Evolutionary conservation across 2,797 vertebrate species (phyloP).

Genomic region (Muraenolepis orangiensis): DNA sequence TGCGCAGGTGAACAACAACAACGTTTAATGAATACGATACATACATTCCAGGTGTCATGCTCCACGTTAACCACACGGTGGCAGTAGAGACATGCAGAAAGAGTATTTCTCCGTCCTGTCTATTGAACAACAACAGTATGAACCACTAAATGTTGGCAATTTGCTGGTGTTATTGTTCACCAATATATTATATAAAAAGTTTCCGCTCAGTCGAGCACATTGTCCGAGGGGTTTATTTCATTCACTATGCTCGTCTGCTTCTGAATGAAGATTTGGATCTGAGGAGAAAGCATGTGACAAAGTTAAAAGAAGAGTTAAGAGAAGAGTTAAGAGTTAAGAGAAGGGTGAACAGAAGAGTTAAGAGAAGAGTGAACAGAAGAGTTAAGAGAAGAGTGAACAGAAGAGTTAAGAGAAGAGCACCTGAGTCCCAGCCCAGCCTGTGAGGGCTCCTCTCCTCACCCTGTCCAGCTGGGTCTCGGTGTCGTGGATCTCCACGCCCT

Average conservation of each 20-base stretch:
- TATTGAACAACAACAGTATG: not conserved
- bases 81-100: slow-evolving; percentile 29
- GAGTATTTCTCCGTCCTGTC: not conserved
- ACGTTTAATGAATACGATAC: not conserved
- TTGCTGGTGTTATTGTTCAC: not conserved
- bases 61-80: slow-evolving; percentile 38
- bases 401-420: not conserved
- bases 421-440: not conserved
- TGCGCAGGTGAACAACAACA: not conserved
- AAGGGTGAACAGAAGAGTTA: too few relatives aligned
- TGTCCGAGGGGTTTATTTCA: slow-evolving; percentile 22
- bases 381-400: too few relatives aligned
- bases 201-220: slow-evolving; percentile 4
- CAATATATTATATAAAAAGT: not conserved
- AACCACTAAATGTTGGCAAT: not conserved
- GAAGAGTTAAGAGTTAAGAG: too few relatives aligned
- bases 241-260: slow-evolving; percentile 58
- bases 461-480: slow-evolving; percentile 76
- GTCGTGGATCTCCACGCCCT: slow-evolving; percentile 62
- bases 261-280: slow-evolving; percentile 77
- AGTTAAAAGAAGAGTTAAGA: not conserved
- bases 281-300: not conserved
- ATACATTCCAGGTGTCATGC: slow-evolving; percentile 6
- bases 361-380: too few relatives aligned
- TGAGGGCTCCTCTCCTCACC: slow-evolving; percentile 59